Percentiles rank a stretch among this genome's conserved stretches.
Evolutionary conservation across 1,140 invertebrate genomes (phyloP).

Genomic region (Pteromalus puparum): DNA sequence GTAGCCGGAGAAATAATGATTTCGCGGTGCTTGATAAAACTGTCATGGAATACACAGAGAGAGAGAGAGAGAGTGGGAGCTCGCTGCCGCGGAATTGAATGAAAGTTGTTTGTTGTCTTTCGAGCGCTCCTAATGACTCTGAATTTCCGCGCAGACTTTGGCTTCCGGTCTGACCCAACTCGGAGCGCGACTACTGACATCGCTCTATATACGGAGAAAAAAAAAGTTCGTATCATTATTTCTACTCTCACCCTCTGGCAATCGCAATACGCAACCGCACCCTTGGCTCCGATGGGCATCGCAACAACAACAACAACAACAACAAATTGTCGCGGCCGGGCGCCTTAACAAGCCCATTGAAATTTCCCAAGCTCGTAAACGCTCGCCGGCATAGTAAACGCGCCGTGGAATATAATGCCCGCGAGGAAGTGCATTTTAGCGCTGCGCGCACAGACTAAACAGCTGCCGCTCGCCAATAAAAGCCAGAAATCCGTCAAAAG

Average conservation of each 20-base stretch:
- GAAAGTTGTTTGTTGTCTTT: background rate
- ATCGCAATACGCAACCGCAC: no score
- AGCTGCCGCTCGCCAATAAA: slow-evolving; percentile 34
- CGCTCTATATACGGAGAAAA: no score
- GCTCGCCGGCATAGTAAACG: slow-evolving; percentile 27
- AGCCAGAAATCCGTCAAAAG: slow-evolving; percentile 40
- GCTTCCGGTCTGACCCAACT: no score
- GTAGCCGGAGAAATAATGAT: background rate
- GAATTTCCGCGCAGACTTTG: no score
- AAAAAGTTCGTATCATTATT: no score
- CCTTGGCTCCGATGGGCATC: no score
- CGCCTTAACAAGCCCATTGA: slow-evolving; percentile 42
- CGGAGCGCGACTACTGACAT: no score
- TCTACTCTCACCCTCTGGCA: no score
- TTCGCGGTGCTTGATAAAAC: background rate
- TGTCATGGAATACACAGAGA: background rate
- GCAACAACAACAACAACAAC: background rate
- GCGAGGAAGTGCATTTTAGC: slow-evolving; percentile 37
- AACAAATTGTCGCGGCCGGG: slow-evolving; percentile 17
- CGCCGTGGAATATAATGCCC: slow-evolving; percentile 34
- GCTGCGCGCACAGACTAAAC: background rate
- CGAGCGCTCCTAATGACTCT: no score
- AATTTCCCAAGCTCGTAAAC: slow-evolving; percentile 49
- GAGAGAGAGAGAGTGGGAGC: no score
- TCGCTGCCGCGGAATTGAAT: background rate